A percentile compares a stretch with the other conserved stretches of the same genome.
Evolutionary conservation across 2,797 vertebrate species (phyloP).

Genomic region (Balearica regulorum): DNA sequence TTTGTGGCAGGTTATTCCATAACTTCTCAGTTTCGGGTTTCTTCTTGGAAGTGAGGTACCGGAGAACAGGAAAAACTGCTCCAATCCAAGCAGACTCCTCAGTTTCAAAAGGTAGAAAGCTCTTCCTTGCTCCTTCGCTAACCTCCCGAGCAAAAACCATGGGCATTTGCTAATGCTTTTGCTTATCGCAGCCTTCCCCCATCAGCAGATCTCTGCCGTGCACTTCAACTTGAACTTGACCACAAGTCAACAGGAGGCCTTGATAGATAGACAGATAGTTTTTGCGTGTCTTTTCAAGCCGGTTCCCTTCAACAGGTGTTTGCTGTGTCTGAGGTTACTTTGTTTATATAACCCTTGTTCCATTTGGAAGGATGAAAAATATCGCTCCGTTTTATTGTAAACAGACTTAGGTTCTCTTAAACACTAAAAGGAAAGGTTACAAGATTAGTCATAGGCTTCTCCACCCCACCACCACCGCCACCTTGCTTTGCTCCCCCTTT

Average conservation of each 20-base stretch:
- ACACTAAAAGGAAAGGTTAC: constrained; percentile 80
- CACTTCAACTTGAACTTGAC: constrained; percentile 47
- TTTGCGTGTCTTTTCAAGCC: constrained; percentile 18
- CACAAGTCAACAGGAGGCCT: constrained; percentile 5
- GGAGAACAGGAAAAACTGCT: neutral
- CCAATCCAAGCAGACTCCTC: neutral
- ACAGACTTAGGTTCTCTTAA: constrained; percentile 77
- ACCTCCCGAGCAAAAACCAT: neutral
- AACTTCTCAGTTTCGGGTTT: neutral
- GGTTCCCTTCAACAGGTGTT: constrained; percentile 84
- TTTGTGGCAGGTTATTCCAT: neutral
- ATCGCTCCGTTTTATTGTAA: constrained; percentile 77
- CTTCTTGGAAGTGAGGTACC: neutral
- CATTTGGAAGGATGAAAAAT: constrained; percentile 87
- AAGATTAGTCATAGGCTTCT: constrained; percentile 78
- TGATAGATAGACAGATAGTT: neutral
- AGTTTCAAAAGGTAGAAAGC: neutral
- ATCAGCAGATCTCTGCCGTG: neutral
- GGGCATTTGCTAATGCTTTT: neutral
- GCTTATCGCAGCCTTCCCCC: neutral
- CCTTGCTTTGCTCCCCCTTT: neutral
- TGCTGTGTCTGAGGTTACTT: constrained; percentile 83
- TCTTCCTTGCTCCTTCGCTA: neutral
- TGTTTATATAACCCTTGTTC: constrained; percentile 87
- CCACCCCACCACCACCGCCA: neutral